Evolutionary conservation across 2,888 invertebrate genomes (phyloP).

Genomic region (Papilio elwesi): DNA sequence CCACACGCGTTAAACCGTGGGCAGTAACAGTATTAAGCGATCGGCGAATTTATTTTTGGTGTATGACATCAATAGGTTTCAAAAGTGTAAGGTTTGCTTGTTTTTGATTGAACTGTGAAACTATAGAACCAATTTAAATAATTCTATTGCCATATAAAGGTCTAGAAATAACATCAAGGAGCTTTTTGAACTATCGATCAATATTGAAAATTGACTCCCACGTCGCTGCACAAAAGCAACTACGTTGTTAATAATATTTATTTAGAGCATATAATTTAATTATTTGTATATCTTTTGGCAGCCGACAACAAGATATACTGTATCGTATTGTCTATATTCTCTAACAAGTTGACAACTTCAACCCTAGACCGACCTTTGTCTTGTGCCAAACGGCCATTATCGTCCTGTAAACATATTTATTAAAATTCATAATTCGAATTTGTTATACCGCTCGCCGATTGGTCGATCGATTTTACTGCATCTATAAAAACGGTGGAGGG

Average conservation of each 20-base stretch:
- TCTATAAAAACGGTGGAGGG: constrained; percentile 65
- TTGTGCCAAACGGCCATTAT: constrained; percentile 39
- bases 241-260: neutral
- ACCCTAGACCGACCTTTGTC: constrained; percentile 34
- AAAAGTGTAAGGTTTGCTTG: no score
- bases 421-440: constrained; percentile 47
- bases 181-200: no score
- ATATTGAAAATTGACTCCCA: no score
- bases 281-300: neutral
- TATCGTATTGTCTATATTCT: constrained; percentile 12
- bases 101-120: no score
- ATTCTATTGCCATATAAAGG: no score
- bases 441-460: constrained; percentile 41
- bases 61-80: no score
- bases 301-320: neutral
- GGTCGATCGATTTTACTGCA: constrained; percentile 45
- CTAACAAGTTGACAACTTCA: constrained; percentile 14
- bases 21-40: no score
- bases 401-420: constrained; percentile 41
- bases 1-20: no score
- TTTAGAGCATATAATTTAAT: neutral
- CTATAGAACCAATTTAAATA: no score
- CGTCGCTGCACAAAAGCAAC: no score
- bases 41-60: no score
- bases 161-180: no score